Percentiles rank a stretch among this genome's conserved stretches.
These are phyloP conservation scores for Petroica traversi DNA, from an alignment of 2,113 vertebrate species.

Conservation along the genomic window DNA sequence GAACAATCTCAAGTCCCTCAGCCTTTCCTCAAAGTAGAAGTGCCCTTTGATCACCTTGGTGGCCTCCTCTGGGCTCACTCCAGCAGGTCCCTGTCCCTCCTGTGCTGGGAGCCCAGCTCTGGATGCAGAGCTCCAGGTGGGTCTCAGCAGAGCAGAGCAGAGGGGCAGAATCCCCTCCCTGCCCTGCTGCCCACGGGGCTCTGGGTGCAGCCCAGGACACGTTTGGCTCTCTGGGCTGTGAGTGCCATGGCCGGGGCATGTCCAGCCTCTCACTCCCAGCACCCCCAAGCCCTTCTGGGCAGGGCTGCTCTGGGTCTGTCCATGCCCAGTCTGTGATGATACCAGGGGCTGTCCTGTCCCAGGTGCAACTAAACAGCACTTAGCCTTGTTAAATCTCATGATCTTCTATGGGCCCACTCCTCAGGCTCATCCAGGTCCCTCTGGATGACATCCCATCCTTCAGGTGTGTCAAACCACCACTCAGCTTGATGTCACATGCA, in stretches of 20 bases:
- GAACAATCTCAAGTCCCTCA: background rate
- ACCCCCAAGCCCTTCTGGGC: too few species aligned
- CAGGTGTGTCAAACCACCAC: background rate
- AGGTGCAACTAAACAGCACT: background rate
- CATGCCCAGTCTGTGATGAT: background rate
- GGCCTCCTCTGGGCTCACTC: too few species aligned
- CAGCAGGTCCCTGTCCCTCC: too few species aligned
- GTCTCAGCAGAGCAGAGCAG: too few species aligned
- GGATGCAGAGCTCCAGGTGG: too few species aligned
- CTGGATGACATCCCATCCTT: background rate
- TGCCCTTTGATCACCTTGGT: background rate
- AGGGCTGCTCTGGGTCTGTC: background rate
- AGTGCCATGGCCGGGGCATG: too few species aligned
- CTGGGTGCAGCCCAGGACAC: too few species aligned
- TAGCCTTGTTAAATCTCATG: background rate
- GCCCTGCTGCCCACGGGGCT: too few species aligned
- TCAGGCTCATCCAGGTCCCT: fast-evolving
- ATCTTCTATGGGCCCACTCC: background rate
- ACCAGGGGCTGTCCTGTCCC: fast-evolving
- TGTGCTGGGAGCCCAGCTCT: too few species aligned
- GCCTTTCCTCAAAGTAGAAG: background rate
- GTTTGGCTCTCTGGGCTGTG: too few species aligned
- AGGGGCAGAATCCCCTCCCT: too few species aligned
- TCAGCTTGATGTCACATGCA: background rate
- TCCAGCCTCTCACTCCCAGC: too few species aligned